Conservation (phyloP, 2,797 vertebrate species). For the Gallinago stenura region DNA sequence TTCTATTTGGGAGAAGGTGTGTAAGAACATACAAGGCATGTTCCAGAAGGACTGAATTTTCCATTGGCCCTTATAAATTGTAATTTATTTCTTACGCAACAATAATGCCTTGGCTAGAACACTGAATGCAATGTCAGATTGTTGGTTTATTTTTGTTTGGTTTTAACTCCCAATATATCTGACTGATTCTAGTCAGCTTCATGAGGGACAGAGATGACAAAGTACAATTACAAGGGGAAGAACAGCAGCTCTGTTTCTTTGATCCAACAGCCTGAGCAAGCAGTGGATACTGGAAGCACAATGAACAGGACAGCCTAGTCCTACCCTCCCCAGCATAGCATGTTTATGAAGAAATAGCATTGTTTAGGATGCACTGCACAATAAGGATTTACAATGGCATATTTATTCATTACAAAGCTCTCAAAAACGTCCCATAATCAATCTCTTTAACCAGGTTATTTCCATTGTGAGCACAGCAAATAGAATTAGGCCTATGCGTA, state of each 20-base stretch:
- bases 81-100: not conserved
- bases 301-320: not conserved
- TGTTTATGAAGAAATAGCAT: not conserved
- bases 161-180: not conserved
- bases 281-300: not conserved
- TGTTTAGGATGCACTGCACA: not conserved
- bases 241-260: not conserved
- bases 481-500: not conserved
- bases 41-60: not conserved
- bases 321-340: not conserved
- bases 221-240: not conserved
- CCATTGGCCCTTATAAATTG: not conserved
- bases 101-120: not conserved
- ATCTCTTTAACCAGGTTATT: not conserved
- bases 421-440: not conserved
- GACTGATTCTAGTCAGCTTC: not conserved
- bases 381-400: not conserved
- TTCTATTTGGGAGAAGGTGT: not conserved
- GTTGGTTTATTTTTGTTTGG: not conserved
- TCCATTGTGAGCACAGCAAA: not conserved
- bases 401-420: not conserved
- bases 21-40: accelerated
- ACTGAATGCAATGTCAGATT: not conserved
- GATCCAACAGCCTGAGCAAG: not conserved
- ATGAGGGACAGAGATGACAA: not conserved